phyloP scores from a whole-genome alignment of 37 sponge, comb jelly and placozoan species.

The Chondrilla cf. caribensis region DNA sequence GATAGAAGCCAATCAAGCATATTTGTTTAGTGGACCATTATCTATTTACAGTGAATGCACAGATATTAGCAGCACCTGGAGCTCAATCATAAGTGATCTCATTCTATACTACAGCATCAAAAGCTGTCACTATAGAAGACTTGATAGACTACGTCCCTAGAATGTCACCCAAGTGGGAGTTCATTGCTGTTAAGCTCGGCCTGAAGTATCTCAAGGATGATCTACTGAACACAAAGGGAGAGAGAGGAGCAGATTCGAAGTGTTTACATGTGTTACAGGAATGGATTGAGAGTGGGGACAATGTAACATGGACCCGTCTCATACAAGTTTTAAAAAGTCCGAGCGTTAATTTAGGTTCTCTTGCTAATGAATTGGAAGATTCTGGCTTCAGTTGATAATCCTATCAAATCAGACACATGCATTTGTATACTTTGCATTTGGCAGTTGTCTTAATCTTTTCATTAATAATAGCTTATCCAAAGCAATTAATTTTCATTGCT shows the following conservation, averaged over 20 bases:
- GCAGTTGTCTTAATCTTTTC: no score
- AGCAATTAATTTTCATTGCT: no score
- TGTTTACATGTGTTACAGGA: neutral
- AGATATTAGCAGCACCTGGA: no score
- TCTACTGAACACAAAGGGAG: neutral
- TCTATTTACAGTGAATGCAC: no score
- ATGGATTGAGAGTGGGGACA: slow-evolving; percentile 1
- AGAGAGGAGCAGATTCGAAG: slow-evolving; percentile 3
- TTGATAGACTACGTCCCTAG: slow-evolving; percentile 3
- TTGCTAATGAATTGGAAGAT: slow-evolving; percentile 1
- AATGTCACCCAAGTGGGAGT: slow-evolving; percentile 23
- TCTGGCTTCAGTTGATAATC: no score
- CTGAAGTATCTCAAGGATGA: slow-evolving; percentile 5
- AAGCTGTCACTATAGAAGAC: neutral
- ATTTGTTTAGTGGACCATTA: no score
- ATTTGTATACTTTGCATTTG: no score
- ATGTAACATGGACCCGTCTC: neutral
- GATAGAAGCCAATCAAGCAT: no score
- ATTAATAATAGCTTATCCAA: no score
- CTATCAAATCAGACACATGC: no score
- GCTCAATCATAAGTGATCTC: neutral
- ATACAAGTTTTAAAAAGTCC: slow-evolving; percentile 1
- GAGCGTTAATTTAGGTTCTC: neutral
- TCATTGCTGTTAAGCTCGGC: slow-evolving; percentile 12
- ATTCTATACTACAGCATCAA: neutral